Evolutionary conservation across 2,888 invertebrate genomes (phyloP).

Genomic region (Poecilus cupreus): DNA sequence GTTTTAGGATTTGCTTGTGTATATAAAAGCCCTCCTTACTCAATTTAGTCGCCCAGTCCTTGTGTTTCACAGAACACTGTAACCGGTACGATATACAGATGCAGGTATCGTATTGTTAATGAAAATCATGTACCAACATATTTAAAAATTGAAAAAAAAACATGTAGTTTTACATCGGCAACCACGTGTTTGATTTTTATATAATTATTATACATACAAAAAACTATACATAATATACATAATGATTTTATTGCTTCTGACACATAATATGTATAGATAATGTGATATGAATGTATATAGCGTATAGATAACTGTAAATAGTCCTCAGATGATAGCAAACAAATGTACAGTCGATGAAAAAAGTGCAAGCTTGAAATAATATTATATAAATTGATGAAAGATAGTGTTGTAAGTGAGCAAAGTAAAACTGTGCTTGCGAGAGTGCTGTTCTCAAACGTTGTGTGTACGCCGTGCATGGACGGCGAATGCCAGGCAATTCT

Average conservation of each 20-base stretch:
- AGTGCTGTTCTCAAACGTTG: constrained; percentile 25
- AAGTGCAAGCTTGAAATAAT: constrained; percentile 57
- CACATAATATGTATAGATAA: constrained; percentile 59
- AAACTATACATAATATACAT: constrained; percentile 56
- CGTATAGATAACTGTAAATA: constrained; percentile 59
- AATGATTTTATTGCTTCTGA: constrained; percentile 57
- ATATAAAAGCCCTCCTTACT: constrained; percentile 27
- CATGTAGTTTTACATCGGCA: constrained; percentile 51
- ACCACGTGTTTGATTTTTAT: constrained; percentile 56
- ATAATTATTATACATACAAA: constrained; percentile 56
- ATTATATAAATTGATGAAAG: constrained; percentile 44
- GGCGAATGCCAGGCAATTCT: background rate
- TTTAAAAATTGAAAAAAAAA: constrained; percentile 38
- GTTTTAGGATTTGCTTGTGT: constrained; percentile 51
- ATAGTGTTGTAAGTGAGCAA: constrained; percentile 46
- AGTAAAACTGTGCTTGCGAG: constrained; percentile 30
- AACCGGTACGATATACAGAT: constrained; percentile 55
- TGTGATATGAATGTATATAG: constrained; percentile 60
- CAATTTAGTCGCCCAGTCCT: constrained; percentile 20
- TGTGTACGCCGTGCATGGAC: constrained; percentile 18
- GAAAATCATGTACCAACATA: constrained; percentile 52
- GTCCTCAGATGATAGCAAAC: constrained; percentile 55
- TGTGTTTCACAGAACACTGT: constrained; percentile 28
- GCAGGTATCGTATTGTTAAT: constrained; percentile 55
- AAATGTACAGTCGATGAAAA: constrained; percentile 58